Conservation (phyloP, 2,113 vertebrate species). For the Puffinus mauretanicus region DNA sequence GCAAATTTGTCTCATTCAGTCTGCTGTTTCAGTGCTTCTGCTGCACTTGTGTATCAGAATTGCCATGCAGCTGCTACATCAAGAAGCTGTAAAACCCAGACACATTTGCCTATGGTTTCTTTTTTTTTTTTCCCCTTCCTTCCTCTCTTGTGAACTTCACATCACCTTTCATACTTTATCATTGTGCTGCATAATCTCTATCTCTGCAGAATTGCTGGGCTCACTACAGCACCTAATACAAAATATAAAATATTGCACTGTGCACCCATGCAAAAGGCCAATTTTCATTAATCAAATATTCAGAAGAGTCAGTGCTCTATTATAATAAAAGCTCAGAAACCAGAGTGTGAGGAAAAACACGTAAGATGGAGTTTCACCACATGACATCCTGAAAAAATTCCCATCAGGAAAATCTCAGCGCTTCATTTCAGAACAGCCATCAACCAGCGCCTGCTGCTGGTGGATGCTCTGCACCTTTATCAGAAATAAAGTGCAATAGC, state of each 20-base stretch:
- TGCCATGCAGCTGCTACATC: background rate
- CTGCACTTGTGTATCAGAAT: background rate
- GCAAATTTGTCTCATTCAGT: background rate
- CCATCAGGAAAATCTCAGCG: background rate
- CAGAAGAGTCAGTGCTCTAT: background rate
- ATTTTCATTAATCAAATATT: constrained; percentile 58
- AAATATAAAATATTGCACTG: constrained; percentile 16
- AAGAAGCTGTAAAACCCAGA: background rate
- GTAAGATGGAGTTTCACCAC: background rate
- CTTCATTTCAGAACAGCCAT: background rate
- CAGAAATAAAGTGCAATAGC: background rate
- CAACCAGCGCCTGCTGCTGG: background rate
- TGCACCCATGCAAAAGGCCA: constrained; percentile 38
- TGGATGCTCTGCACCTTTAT: background rate
- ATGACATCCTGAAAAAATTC: background rate
- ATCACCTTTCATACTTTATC: constrained; percentile 37
- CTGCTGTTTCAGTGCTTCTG: background rate
- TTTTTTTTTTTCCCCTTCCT: background rate
- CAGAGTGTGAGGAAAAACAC: background rate
- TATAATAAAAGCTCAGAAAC: background rate
- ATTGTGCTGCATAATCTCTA: background rate
- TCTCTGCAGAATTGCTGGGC: constrained; percentile 3
- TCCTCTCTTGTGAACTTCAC: background rate
- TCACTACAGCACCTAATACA: background rate
- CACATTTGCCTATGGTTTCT: background rate